Evolutionary conservation across 2,888 invertebrate species (phyloP).

Genomic region (Dysmachus trigonus): DNA sequence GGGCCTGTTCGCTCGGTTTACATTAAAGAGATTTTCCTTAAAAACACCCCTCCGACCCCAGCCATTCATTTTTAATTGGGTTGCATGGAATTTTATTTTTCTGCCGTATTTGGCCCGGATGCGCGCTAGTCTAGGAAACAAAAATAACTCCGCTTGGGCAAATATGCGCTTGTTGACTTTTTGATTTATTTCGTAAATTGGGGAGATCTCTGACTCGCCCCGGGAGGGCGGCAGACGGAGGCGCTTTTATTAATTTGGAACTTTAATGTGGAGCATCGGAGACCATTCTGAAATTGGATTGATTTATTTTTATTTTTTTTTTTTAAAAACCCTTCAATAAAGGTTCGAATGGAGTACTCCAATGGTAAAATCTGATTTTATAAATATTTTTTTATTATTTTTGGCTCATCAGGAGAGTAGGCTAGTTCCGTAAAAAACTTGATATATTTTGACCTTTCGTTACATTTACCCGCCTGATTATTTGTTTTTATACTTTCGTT

Average conservation of each 20-base stretch:
- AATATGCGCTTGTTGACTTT: neutral
- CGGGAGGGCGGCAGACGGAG: too few relatives aligned
- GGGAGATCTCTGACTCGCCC: neutral
- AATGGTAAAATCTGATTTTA: neutral
- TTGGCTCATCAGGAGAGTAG: neutral
- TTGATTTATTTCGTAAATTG: neutral
- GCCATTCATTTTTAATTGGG: neutral
- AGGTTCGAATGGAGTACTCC: neutral
- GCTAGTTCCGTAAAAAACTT: neutral
- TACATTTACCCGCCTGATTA: neutral
- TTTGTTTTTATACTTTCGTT: neutral
- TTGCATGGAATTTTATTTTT: neutral
- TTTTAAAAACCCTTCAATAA: neutral
- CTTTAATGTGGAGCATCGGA: neutral
- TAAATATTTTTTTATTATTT: neutral
- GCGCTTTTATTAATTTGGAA: neutral
- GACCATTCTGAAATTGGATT: neutral
- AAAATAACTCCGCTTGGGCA: neutral
- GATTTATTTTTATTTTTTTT: neutral
- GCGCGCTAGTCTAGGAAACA: neutral
- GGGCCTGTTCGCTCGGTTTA: neutral
- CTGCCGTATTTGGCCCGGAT: neutral
- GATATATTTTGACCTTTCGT: neutral
- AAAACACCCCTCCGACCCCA: neutral
- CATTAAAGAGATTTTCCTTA: neutral